Evolutionary conservation across 2,113 vertebrate species (phyloP), one percentile per base, ranked within the genome.

Genomic region (Alethe castanea): DNA sequence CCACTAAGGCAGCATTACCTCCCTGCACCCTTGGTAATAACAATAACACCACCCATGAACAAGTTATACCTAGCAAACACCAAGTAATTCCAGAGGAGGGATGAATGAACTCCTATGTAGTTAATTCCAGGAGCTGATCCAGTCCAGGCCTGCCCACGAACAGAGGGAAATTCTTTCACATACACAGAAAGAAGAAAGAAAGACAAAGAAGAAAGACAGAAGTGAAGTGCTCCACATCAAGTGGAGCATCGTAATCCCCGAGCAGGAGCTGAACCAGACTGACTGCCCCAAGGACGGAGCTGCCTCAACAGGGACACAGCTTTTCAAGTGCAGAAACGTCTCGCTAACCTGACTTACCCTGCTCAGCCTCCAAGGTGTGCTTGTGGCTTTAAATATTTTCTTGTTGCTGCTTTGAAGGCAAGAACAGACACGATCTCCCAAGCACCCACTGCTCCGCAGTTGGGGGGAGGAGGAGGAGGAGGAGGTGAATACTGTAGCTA

Each of bases 51-150:
- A 85, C 88, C 91, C 73, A 73, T 95, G 96, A 98, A 94, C 96
- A 96, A 97, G 98, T 92, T 91, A 64, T 42, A 90, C 94, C 86
- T 50, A 92, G 67, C 87, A 92, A 96, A 93, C 95, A 96, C 84
- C 74, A 73, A 88, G 95, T 90, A 59, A 94, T 60, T 62, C 91
- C 96, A 78, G 82, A 96, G 82, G 19, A 90, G 69, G 89, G 93
- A 93, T 71, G 69, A 94, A 91, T 14, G 26, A 86, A 92, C 83
- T 90, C 76, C 66, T 81, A 14, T 33, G 81, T 4, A 83, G 85
- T 73, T 89, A 93, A 93, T 92, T 95, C 88, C 89, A 87, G 65
- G 86, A 74, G 95, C 44, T 65, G 77, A 89, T 97, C 96, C 88
- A 96, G 96, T 89, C 92, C 86, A 61, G 95, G 83, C 96, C 92